Percentiles rank a stretch among this genome's conserved stretches.
phyloP scores from a whole-genome alignment of 2,113 vertebrate genomes.

The Ammodytes dubius region DNA sequence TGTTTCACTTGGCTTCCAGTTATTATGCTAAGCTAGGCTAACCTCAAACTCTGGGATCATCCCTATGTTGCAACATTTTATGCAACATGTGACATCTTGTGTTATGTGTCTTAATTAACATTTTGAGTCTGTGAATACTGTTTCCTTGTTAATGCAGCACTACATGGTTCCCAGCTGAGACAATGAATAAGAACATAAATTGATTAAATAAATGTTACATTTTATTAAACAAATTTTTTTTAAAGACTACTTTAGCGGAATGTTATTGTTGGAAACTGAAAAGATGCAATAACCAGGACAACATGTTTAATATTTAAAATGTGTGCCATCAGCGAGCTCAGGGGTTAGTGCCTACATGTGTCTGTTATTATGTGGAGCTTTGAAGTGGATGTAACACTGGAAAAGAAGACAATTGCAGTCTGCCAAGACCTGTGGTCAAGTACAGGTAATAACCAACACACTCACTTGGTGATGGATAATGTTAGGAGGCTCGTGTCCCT shows the following conservation, averaged over 20 bases:
- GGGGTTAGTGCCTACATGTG: neutral
- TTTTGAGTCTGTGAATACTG: neutral
- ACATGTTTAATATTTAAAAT: constrained; percentile 12
- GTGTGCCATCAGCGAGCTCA: neutral
- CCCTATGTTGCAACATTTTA: too few relatives aligned
- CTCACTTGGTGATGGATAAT: constrained; percentile 8
- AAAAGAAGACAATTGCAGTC: neutral
- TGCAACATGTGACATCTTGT: too few relatives aligned
- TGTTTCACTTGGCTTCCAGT: too few relatives aligned
- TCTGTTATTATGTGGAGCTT: neutral
- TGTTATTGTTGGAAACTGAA: neutral
- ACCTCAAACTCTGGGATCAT: too few relatives aligned
- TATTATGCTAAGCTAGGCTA: too few relatives aligned
- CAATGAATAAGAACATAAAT: neutral
- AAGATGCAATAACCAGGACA: neutral
- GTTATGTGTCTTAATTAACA: neutral
- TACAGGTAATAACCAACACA: constrained; percentile 14
- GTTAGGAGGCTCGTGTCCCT: neutral
- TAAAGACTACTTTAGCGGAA: neutral
- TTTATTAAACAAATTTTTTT: neutral
- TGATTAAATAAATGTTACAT: neutral
- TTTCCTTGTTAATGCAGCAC: neutral
- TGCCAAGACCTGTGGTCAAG: neutral
- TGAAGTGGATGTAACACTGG: neutral
- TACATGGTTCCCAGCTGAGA: neutral